These are phyloP conservation scores for Lasioglossum lativentre DNA, from an alignment of 2,888 invertebrate genomes.

Conservation along the genomic window DNA sequence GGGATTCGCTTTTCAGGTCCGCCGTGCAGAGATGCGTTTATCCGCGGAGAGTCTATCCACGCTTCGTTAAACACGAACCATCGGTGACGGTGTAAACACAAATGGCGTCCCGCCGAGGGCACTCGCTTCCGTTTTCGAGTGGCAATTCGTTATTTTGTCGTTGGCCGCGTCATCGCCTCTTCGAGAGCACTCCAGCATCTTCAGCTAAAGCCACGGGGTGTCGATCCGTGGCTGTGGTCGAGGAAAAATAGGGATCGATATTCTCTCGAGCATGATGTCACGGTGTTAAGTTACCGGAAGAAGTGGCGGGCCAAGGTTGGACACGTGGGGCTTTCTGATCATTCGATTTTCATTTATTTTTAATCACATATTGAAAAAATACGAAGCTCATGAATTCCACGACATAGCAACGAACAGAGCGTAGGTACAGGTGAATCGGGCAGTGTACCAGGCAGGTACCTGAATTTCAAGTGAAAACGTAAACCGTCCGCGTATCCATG, in stretches of 20 bases:
- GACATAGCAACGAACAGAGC: neutral
- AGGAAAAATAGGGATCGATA: constrained; percentile 3
- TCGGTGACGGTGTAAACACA: constrained; percentile 74
- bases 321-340: neutral
- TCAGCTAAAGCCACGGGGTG: neutral
- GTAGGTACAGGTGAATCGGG: neutral
- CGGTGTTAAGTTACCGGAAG: neutral
- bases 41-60: constrained; percentile 63
- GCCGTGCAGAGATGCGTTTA: neutral
- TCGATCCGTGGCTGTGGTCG: neutral
- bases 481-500: constrained; percentile 33
- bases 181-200: constrained; percentile 50
- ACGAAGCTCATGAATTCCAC: neutral
- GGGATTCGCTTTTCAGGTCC: neutral
- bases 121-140: constrained; percentile 66
- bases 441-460: no score
- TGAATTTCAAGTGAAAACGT: neutral
- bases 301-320: neutral
- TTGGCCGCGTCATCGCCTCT: constrained; percentile 51
- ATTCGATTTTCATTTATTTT: neutral
- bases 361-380: no score
- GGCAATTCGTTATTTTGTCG: constrained; percentile 65
- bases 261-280: neutral
- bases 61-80: constrained; percentile 75
- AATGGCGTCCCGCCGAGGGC: constrained; percentile 74